Percentiles rank a stretch among this genome's conserved stretches.
These are phyloP conservation scores for Philereme transversata DNA, from an alignment of 2,888 invertebrate genomes.

Conservation along the genomic window DNA sequence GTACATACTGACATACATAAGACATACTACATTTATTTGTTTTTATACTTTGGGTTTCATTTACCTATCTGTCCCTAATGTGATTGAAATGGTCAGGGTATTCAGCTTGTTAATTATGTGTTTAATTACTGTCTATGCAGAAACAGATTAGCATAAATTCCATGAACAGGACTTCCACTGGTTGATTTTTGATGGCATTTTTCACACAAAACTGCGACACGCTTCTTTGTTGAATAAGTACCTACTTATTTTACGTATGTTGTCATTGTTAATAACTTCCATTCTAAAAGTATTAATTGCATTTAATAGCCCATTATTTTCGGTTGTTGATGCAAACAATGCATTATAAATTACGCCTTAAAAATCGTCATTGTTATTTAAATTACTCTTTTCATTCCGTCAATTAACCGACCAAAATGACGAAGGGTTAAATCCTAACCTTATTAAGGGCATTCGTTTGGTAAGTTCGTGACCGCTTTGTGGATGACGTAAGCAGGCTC, in stretches of 20 bases:
- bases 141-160: conserved; percentile 15
- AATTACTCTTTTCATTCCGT: not conserved
- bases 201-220: conserved; percentile 2
- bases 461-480: conserved; percentile 68
- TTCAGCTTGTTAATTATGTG: conserved; percentile 10
- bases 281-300: not conserved
- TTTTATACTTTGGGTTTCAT: too few relatives aligned
- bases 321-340: conserved; percentile 4
- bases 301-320: conserved; percentile 13
- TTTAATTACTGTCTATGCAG: conserved; percentile 8
- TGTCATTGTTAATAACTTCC: not conserved
- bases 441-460: conserved; percentile 70
- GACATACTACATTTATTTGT: too few relatives aligned
- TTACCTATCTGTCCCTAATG: not conserved
- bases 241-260: not conserved
- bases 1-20: too few relatives aligned
- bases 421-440: conserved; percentile 53
- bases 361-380: conserved; percentile 12
- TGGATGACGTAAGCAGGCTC: conserved; percentile 73
- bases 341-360: not conserved
- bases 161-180: conserved; percentile 15
- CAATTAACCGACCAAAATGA: conserved; percentile 25
- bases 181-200: conserved; percentile 9
- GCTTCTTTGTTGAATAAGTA: not conserved
- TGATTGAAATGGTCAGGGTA: conserved; percentile 13